Evolutionary conservation across 1,140 invertebrate genomes (phyloP), one percentile per base, ranked within the genome.

Genomic region (Drosophila arizonae): DNA sequence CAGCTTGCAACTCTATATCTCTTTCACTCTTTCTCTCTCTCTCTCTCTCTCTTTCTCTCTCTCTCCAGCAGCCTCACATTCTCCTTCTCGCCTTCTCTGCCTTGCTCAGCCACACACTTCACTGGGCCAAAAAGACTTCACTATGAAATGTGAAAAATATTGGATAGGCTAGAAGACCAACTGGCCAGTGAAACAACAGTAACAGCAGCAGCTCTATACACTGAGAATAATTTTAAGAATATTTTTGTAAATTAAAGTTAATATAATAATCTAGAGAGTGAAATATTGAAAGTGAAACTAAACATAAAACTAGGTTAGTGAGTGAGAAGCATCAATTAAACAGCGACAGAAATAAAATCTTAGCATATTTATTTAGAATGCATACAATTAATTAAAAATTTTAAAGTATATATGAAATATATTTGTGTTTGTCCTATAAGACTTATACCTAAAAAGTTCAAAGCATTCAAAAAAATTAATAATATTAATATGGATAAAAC

Each of bases 61-160:
- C 15, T 58, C 17, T 17, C 0, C 1, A 17, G 3, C 21, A 24
- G 21, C 21, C 28, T 46, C 55, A 28, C 11, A 24, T n/a, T 28
- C 28, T 48, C 43, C 17, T 45, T 61, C 26, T 45, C 28, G 50
- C 43, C 24, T 24, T 2, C 28, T 30, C 28, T 33, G 33, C 33
- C 10, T 33, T 9, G 26, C 41, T 61, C 61, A 61, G 28, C 36
- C 36, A 11, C 17, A 43, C 66, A 54, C 73, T 81, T 70, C 65
- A 77, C 70, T 64, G 66, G 48, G 10, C 36, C 41, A 64, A 72
- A 66, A 71, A 56, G 61, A 60, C 75, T 41, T 72, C 72, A 87
- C 72, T 51, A 71, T 81, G 65, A 79, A 81, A 81, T 79, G 75
- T 71, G 52, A 46, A 79, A 81, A 76, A 81, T 86, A 87, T 81